Evolutionary conservation across 2,113 vertebrate genomes (phyloP), one percentile per base, ranked within the genome.

Genomic region (Upupa epops): DNA sequence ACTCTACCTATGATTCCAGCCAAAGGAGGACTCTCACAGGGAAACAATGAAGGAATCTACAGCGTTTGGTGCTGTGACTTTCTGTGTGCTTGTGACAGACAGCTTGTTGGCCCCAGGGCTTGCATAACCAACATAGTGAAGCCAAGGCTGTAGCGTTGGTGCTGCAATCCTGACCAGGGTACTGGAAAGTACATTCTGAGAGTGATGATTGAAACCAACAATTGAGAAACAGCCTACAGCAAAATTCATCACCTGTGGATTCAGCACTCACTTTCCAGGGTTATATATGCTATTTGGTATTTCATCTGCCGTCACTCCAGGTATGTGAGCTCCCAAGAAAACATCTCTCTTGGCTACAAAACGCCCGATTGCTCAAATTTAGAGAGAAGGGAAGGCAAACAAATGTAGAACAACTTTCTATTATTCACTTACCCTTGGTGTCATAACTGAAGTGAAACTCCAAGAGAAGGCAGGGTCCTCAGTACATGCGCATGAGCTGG

Each of bases 231-330:
- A 95, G 94, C 96, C 97, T 91, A 21, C 9, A 87, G 97, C 93
- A 83, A 96, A 96, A 97, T 96, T 97, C 88, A 95, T 96, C 96
- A 97, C 96, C 95, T 96, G 96, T 84, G 86, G 87, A 95, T 87
- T 95, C 83, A n/a, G 56, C 36, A 69, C 63, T 97, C 96, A 94
- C 95, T 89, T 97, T 88, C 88, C 63, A 83, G 89, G 65, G 88
- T 83, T 94, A 74, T 37, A 92, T 56, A 48, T 54, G 59, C 64
- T 91, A 83, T 81, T 97, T 82, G 92, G 88, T 94, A 93, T 93
- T 97, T 97, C 94, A 97, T 96, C 91, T 96, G 84, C 70, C 93
- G 91, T 74, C 36, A 89, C 45, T 72, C 28, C 84, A 94, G 66
- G 46, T 65, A 48, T 17, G 32, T 69, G 71, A 91, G 72, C 60